Conservation (phyloP, 2,888 invertebrate genomes). For the Dione juno region DNA sequence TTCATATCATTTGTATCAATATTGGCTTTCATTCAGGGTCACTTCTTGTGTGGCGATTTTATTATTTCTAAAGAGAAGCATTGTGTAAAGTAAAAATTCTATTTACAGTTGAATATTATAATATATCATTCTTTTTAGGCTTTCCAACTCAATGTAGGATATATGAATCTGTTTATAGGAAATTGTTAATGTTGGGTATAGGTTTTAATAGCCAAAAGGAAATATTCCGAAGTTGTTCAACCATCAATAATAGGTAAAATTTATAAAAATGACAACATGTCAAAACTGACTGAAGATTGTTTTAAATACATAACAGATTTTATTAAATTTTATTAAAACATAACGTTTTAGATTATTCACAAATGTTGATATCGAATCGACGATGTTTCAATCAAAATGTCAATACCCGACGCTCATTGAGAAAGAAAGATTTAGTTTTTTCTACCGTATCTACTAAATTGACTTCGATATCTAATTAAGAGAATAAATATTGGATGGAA, state of each 20-base stretch:
- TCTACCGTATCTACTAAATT: constrained; percentile 25
- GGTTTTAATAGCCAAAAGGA: too few relatives aligned
- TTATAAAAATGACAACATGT: not conserved
- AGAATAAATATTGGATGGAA: constrained; percentile 34
- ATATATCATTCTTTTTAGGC: too few relatives aligned
- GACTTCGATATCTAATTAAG: constrained; percentile 35
- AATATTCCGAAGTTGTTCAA: too few relatives aligned
- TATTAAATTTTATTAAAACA: not conserved
- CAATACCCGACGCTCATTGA: constrained; percentile 5
- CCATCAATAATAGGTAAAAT: not conserved
- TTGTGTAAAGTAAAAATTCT: too few relatives aligned
- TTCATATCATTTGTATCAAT: constrained; percentile 5
- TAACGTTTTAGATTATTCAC: not conserved
- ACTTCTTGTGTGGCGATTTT: not conserved
- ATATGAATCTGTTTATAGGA: too few relatives aligned
- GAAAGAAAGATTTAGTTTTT: constrained; percentile 5
- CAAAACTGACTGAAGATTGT: not conserved
- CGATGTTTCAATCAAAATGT: constrained; percentile 6
- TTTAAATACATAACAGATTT: not conserved
- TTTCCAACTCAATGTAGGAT: too few relatives aligned
- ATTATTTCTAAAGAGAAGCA: too few relatives aligned
- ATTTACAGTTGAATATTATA: too few relatives aligned
- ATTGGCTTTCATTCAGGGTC: constrained; percentile 1
- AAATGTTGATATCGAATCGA: constrained; percentile 10
- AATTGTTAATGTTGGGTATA: too few relatives aligned